Conservation (phyloP, 2,113 vertebrate genomes). For the Cercocebus atys region DNA sequence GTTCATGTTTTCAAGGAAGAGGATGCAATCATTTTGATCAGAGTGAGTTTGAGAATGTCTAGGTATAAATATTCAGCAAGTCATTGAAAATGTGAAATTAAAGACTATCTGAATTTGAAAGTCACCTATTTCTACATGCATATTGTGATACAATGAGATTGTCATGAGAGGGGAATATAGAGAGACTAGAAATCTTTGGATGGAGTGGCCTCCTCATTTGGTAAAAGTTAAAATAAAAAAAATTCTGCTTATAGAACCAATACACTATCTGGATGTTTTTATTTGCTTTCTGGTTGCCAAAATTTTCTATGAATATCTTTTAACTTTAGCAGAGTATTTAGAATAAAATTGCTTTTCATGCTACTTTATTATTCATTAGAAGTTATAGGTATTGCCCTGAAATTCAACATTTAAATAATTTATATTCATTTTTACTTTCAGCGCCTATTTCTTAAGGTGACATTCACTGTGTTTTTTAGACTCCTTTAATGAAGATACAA, state of each 20-base stretch:
- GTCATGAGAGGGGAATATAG: background rate
- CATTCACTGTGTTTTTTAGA: slow-evolving; percentile 51
- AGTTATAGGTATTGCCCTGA: slow-evolving; percentile 58
- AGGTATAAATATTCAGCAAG: background rate
- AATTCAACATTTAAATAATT: slow-evolving; percentile 71
- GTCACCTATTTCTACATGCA: background rate
- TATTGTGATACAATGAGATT: background rate
- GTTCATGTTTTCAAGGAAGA: background rate
- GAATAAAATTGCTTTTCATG: background rate
- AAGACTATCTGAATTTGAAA: background rate
- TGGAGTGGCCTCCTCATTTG: background rate
- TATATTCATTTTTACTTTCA: slow-evolving; percentile 67
- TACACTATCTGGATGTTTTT: background rate
- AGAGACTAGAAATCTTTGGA: background rate
- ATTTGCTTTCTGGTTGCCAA: background rate
- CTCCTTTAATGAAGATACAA: slow-evolving; percentile 44
- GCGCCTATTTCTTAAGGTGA: slow-evolving; percentile 61
- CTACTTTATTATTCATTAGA: slow-evolving; percentile 22
- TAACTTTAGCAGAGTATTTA: slow-evolving; percentile 12
- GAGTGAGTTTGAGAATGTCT: background rate
- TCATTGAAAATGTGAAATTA: background rate
- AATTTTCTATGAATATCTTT: background rate
- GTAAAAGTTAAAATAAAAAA: background rate
- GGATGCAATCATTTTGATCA: background rate
- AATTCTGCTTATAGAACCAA: background rate